Evolutionary conservation across 2,113 vertebrate species (phyloP), one percentile per base, ranked within the genome.

Genomic region (Emydocephalus ijimae): DNA sequence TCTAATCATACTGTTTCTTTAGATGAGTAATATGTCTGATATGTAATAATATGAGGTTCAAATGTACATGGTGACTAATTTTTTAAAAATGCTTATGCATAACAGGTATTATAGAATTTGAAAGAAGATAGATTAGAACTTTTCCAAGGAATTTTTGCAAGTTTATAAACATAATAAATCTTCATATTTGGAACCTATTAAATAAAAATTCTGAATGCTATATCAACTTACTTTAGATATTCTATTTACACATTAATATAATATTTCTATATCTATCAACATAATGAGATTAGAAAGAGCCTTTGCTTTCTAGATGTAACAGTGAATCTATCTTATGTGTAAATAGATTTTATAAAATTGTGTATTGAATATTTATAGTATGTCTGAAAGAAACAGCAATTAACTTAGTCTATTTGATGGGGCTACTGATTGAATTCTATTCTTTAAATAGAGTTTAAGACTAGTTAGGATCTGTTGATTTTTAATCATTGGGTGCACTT

Each of bases 61-160:
- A 34, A 54, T 90, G 23, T 64, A 50, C 88, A 87, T 87, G n/a
- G 21, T 92, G 90, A 89, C 81, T 94, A 90, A 89, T 85, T 87
- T 54, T 86, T 48, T 29, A 54, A 91, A 48, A 88, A n/a, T 90
- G 54, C 39, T 55, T n/a, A 54, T 85, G 45, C 55, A 89, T 91
- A 52, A 85, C 50, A 56, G 48, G 85, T 90, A 69, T 50, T 11
- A 52, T 23, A 55, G 81, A 89, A 90, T 54, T 92, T 54, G 52
- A 48, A 94, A 89, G 29, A 50, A 86, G 20, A 23, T 6, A 85
- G 86, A 10, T 55, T 85, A 39, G 26, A 43, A 59, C 5, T 48
- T 45, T 90, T 92, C n/a, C 34, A 87, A 59, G 64, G 29, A 69
- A 26, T 45, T 39, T 92, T 54, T 87, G 24, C 4, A 64, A 85